Conservation (phyloP, 64 coral and sea anemone genomes). For the Catalaphyllia jardinei region DNA sequence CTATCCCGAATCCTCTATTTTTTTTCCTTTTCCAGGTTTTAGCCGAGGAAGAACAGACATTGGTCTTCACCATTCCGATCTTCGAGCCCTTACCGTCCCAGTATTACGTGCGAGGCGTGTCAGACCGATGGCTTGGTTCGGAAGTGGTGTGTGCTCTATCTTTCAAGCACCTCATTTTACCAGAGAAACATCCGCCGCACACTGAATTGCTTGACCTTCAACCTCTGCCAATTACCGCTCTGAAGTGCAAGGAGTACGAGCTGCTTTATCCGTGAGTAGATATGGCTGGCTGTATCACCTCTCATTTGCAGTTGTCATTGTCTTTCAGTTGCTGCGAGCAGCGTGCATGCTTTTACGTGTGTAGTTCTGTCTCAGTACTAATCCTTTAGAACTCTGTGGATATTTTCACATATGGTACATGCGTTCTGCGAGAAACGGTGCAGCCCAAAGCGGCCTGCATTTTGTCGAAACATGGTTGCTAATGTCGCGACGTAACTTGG, state of each 20-base stretch:
- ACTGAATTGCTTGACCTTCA: conserved; percentile 95
- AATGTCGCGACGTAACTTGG: too few species aligned
- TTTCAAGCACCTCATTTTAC: conserved; percentile 93
- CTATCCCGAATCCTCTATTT: not conserved
- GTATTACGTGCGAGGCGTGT: conserved; percentile 88
- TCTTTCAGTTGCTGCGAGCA: too few species aligned
- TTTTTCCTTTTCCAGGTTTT: conserved; percentile 51
- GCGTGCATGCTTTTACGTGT: too few species aligned
- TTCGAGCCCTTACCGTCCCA: conserved; percentile 94
- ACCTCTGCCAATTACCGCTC: conserved; percentile 86
- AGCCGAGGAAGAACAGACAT: conserved; percentile 71
- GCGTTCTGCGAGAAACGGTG: too few species aligned
- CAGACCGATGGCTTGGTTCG: conserved; percentile 92
- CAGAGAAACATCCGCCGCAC: conserved; percentile 94
- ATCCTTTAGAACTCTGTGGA: too few species aligned
- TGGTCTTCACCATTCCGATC: conserved; percentile 97
- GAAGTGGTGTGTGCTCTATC: conserved; percentile 95
- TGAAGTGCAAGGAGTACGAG: conserved; percentile 74
- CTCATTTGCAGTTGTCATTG: too few species aligned
- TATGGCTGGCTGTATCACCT: too few species aligned
- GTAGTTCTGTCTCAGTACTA: too few species aligned
- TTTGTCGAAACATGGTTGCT: too few species aligned
- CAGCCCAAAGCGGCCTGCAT: too few species aligned
- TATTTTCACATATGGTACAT: too few species aligned
- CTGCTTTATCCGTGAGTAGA: conserved; percentile 58